Evolutionary conservation across 2,888 invertebrate genomes (phyloP), one percentile per base, ranked within the genome.

Genomic region (Podabrus alpinus): DNA sequence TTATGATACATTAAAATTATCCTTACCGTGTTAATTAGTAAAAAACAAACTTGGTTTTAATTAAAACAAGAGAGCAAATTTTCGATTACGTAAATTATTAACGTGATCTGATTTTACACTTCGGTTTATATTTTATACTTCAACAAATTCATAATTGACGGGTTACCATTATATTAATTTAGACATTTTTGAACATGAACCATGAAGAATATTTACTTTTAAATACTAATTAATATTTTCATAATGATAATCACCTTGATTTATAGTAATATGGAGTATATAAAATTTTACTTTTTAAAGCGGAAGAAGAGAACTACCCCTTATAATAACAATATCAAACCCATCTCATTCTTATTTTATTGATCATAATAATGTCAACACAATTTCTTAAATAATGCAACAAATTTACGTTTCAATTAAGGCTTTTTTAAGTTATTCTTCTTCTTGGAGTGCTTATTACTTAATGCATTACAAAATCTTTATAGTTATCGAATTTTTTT

Each of bases 71-170:
- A 45, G 2, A 64, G 17, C 19, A 19, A 13, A 64, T 64, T 64
- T 64, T 64, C 21, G 62, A 21, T 64, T 64, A 17, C 21, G 62
- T 64, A 64, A 64, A 64, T 64, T 64, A 19, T 19, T 19, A 64
- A 19, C n/a, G 13, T 21, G 62, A 64, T 64, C 62, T 64, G 62
- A 64, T 64, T 64, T 64, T 64, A 64, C 21, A 64, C 19, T 64
- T 64, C 62, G 19, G n/a, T 19, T 64, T 64, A 64, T 64, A 64
- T 64, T 64, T 64, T 64, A 64, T 64, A 64, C 62, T 64, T 64
- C 62, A 64, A 64, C 19, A 64, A 21, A 64, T 64, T 64, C 62
- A 9, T 17, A 64, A 64, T 64, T 64, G 62, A 64, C 62, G 21
- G 62, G 19, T 19, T 64, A 62, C 62, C 62, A 29, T 62, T 62